Conservation (phyloP, 1,140 invertebrate species). For the Drosophila yakuba region DNA sequence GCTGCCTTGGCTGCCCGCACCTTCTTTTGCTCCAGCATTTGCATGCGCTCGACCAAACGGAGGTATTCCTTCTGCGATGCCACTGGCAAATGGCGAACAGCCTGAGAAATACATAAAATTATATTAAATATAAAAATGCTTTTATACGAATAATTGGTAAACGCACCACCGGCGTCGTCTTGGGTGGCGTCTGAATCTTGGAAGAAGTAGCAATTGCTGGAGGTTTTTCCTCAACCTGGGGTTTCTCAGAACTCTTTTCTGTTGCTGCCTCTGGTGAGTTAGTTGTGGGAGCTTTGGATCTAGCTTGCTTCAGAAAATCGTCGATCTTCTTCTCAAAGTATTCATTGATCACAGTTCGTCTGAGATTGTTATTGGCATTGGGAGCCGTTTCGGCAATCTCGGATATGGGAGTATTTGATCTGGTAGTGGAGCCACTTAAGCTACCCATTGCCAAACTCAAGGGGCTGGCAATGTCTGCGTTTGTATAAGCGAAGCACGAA, state of each 20-base stretch:
- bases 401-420: slow-evolving; percentile 70
- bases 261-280: neutral
- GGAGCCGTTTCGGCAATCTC: slow-evolving; percentile 50
- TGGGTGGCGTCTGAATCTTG: slow-evolving; percentile 13
- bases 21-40: slow-evolving; percentile 72
- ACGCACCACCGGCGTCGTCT: slow-evolving; percentile 69
- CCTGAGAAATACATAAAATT: slow-evolving; percentile 32
- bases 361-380: slow-evolving; percentile 37
- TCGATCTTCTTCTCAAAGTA: slow-evolving; percentile 77
- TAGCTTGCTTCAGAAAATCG: slow-evolving; percentile 71
- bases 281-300: slow-evolving; percentile 42
- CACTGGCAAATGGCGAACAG: slow-evolving; percentile 76
- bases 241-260: slow-evolving; percentile 2
- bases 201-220: neutral
- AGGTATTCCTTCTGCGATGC: slow-evolving; percentile 79
- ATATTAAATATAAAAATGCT: neutral
- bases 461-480: slow-evolving; percentile 68
- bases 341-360: slow-evolving; percentile 67
- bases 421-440: slow-evolving; percentile 61
- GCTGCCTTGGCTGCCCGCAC: slow-evolving; percentile 4
- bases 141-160: neutral
- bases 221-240: neutral
- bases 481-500: slow-evolving; percentile 21
- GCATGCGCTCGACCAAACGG: slow-evolving; percentile 74
- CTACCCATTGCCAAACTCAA: slow-evolving; percentile 70